Conservation (phyloP, 2,113 vertebrate genomes). For the Prietella phreatophila region DNA sequence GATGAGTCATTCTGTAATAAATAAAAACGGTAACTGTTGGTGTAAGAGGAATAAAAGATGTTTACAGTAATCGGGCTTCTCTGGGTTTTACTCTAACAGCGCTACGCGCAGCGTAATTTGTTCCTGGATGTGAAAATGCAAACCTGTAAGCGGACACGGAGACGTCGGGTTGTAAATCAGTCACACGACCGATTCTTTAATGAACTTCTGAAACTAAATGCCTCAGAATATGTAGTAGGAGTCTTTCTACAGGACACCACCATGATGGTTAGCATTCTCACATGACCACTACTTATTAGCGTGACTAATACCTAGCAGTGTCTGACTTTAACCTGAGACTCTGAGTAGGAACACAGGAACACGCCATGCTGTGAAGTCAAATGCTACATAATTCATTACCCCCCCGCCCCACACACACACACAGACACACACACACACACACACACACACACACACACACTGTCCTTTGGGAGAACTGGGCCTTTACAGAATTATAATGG, state of each 20-base stretch:
- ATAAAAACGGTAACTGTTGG: background rate
- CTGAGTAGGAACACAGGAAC: background rate
- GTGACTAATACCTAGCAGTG: background rate
- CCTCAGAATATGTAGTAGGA: background rate
- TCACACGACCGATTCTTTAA: background rate
- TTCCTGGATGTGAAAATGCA: background rate
- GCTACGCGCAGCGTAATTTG: background rate
- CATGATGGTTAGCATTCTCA: background rate
- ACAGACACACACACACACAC: too few species aligned
- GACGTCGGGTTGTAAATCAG: background rate
- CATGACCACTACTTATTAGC: background rate
- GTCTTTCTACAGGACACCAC: background rate
- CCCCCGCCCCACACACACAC: too few species aligned
- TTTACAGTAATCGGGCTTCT: background rate
- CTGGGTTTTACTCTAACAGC: too few species aligned
- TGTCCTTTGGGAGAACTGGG: background rate
- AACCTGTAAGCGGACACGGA: background rate
- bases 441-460: too few species aligned
- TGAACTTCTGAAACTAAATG: background rate
- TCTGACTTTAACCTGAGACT: constrained; percentile 3
- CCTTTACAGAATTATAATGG: background rate
- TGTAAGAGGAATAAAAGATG: background rate
- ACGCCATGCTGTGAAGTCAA: background rate
- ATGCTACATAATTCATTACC: background rate
- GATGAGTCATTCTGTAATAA: background rate